A percentile compares a stretch with the other conserved stretches of the same genome.
Evolutionary conservation across 2,113 vertebrate species (phyloP).

Genomic region (Physeter macrocephalus): DNA sequence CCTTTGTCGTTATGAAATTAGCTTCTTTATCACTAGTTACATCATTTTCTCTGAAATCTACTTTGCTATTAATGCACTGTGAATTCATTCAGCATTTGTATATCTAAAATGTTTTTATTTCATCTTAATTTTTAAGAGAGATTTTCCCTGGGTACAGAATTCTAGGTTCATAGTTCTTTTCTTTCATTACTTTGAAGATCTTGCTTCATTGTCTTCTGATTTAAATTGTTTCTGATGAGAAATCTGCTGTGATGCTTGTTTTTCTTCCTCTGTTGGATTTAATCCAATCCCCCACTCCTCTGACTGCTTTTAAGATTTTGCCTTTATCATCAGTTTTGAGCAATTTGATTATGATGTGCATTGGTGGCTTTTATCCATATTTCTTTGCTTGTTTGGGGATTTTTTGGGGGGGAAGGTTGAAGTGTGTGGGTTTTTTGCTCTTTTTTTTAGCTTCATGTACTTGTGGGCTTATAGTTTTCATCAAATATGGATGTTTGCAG

Average conservation of each 20-base stretch:
- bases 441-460: not conserved
- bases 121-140: not conserved
- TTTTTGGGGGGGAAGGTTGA: not conserved
- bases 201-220: not conserved
- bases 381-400: not conserved
- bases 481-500: not conserved
- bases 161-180: not conserved
- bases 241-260: not conserved
- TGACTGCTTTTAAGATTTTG: not conserved
- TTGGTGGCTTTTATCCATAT: not conserved
- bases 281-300: not conserved
- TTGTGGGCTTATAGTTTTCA: not conserved
- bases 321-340: not conserved
- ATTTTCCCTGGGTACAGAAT: not conserved
- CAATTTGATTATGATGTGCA: not conserved
- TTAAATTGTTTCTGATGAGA: not conserved
- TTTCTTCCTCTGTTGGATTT: not conserved
- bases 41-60: not conserved
- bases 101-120: not conserved
- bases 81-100: not conserved
- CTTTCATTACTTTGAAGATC: not conserved
- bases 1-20: not conserved
- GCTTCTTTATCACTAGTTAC: not conserved
- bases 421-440: not conserved
- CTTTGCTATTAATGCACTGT: not conserved